Evolutionary conservation across 2,113 vertebrate genomes (phyloP).

Genomic region (Poecile atricapillus): DNA sequence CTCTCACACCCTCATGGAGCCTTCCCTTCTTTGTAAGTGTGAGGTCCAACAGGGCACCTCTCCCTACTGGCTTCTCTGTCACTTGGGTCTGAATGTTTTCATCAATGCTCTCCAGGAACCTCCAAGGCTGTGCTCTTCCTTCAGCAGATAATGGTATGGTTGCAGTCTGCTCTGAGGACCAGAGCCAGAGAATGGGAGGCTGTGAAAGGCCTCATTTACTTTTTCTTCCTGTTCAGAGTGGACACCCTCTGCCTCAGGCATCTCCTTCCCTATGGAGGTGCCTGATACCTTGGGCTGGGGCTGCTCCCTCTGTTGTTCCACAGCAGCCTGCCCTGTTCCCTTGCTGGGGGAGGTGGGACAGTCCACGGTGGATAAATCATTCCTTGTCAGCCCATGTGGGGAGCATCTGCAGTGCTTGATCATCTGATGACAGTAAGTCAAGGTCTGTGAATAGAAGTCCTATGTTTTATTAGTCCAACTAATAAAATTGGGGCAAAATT

Average conservation of each 20-base stretch:
- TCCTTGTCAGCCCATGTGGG: neutral
- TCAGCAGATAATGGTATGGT: neutral
- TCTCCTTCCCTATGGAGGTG: neutral
- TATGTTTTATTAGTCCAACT: neutral
- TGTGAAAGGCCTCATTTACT: neutral
- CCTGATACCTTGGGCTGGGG: neutral
- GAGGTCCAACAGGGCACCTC: neutral
- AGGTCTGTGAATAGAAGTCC: neutral
- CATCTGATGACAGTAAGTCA: neutral
- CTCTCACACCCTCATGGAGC: neutral
- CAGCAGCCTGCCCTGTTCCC: neutral
- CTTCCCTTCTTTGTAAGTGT: neutral
- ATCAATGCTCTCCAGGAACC: neutral
- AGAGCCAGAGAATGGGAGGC: neutral
- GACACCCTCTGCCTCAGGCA: neutral
- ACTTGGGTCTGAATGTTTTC: neutral
- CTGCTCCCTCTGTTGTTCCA: neutral
- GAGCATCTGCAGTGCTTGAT: accelerated
- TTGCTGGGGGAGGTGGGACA: neutral
- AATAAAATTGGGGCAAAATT: neutral
- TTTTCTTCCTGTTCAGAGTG: neutral
- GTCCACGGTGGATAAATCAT: neutral
- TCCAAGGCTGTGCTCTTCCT: neutral
- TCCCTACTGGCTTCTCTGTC: neutral
- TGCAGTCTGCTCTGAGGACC: neutral